phyloP scores from a whole-genome alignment of 2,113 vertebrate genomes.

The Nycticorax nycticorax region DNA sequence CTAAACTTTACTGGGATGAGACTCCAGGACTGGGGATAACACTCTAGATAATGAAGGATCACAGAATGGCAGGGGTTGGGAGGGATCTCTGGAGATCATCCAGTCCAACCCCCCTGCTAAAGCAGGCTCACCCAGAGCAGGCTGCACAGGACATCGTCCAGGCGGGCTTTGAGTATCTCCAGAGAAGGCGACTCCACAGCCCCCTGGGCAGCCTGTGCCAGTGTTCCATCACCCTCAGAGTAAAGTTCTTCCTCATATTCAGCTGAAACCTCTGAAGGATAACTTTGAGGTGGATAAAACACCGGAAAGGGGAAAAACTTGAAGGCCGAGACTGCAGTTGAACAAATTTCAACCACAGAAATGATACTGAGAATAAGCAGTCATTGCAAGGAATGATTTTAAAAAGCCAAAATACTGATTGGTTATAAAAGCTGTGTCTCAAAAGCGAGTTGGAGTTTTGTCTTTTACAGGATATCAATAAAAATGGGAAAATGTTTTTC shows the following conservation, averaged over 20 bases:
- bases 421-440: not conserved
- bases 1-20: not conserved
- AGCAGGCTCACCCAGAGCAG: too few species aligned
- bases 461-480: not conserved
- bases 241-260: too few species aligned
- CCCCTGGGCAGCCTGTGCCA: too few species aligned
- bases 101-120: too few species aligned
- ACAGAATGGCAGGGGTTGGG: too few species aligned
- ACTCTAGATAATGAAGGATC: not conserved
- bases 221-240: too few species aligned
- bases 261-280: too few species aligned
- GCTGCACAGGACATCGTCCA: too few species aligned
- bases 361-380: not conserved
- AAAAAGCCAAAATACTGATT: not conserved
- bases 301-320: not conserved
- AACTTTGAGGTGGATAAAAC: conserved; percentile 2
- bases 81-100: too few species aligned
- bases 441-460: not conserved
- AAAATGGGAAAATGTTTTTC: not conserved
- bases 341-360: not conserved
- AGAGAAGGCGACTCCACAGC: too few species aligned
- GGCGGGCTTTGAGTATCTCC: too few species aligned
- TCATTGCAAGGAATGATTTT: not conserved
- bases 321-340: not conserved
- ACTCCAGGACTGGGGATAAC: not conserved